Base-by-base conservation (phyloP, 2,888 invertebrate genomes). In the Metacarcinus magister region DNA sequence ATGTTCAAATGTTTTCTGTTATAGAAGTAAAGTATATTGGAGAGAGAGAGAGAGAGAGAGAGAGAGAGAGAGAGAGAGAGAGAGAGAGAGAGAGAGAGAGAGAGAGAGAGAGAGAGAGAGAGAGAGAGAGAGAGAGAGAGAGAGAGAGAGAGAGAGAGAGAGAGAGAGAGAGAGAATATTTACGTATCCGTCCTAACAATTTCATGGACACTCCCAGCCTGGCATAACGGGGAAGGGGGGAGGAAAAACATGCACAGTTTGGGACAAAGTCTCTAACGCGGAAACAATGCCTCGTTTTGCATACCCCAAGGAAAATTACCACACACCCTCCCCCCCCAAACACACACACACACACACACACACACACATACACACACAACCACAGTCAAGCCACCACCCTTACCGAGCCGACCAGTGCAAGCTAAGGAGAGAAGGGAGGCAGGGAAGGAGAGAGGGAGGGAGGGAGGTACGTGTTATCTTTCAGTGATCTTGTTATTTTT, bases 61-160 rank as follows among this genome's bases (percentile, higher is more conserved):
- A 91, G 93, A 96, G 93, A 32, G 46, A 95, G 75, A 82, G 93
- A 95, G 95, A 95, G 92, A 90, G 82, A 90, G 87, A 90, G 94
- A 44, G 87, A 39, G 67, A 75, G 93, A 92, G 82, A 89, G 95
- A 48, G 46, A 46, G 54, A 48, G 90, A 60, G 82, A n/a, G 90
- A 60, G 48, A n/a, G 28, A 48, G n/a, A 4, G 48, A 48, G 54
- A 44, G 94, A 94, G 48, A 87, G 89, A 94, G 90, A 89, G 94
- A 89, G 89, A 94, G 89, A 94, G 60, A 94, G 87, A 54, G 54
- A 82, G 75, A 82, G 75, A 32, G 75, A 82, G 75, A 82, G 75
- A 82, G 75, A 82, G 75, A 82, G n/a, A 82, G n/a, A 28, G n/a
- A 82, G n/a, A 32, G n/a, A 82, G n/a, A 82, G n/a, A 32, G n/a